A percentile compares a stretch with the other conserved stretches of the same genome.
These are phyloP conservation scores for Syrphus vitripennis DNA, from an alignment of 2,888 invertebrate species.

Conservation along the genomic window DNA sequence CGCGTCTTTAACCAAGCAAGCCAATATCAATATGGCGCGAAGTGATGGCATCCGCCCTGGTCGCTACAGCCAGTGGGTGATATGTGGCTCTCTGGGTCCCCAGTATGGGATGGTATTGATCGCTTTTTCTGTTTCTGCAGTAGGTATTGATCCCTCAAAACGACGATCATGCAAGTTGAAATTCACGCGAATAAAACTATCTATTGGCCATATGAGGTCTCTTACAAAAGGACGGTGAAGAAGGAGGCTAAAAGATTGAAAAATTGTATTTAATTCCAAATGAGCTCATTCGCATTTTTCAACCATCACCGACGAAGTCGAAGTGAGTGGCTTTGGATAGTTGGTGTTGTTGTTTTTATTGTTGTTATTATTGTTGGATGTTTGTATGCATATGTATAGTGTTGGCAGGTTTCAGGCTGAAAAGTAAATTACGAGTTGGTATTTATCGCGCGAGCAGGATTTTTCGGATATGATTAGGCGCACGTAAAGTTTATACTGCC, in stretches of 20 bases:
- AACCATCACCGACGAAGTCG: too few species aligned
- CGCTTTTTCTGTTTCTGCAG: constrained; percentile 31
- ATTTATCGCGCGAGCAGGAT: constrained; percentile 73
- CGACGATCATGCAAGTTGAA: constrained; percentile 64
- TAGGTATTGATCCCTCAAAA: constrained; percentile 54
- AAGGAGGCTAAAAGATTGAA: not conserved
- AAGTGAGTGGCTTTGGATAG: not conserved
- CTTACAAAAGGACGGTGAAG: not conserved
- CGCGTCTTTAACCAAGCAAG: not conserved
- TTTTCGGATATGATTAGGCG: constrained; percentile 73
- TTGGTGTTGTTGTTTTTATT: not conserved
- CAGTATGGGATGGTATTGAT: constrained; percentile 35
- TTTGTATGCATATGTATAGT: not conserved
- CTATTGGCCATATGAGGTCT: constrained; percentile 24
- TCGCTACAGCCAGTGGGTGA: constrained; percentile 47
- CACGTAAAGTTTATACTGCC: constrained; percentile 72
- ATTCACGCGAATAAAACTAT: constrained; percentile 67
- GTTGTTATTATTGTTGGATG: constrained; percentile 21
- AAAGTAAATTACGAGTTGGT: constrained; percentile 71
- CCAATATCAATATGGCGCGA: constrained; percentile 48
- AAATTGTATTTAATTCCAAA: constrained; percentile 67
- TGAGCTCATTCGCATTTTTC: constrained; percentile 67
- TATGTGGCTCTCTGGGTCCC: constrained; percentile 41
- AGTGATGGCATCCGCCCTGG: constrained; percentile 5
- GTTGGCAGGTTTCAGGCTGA: constrained; percentile 1